phyloP scores from a whole-genome alignment of 2,888 invertebrate species.

The Malacosoma neustria region DNA sequence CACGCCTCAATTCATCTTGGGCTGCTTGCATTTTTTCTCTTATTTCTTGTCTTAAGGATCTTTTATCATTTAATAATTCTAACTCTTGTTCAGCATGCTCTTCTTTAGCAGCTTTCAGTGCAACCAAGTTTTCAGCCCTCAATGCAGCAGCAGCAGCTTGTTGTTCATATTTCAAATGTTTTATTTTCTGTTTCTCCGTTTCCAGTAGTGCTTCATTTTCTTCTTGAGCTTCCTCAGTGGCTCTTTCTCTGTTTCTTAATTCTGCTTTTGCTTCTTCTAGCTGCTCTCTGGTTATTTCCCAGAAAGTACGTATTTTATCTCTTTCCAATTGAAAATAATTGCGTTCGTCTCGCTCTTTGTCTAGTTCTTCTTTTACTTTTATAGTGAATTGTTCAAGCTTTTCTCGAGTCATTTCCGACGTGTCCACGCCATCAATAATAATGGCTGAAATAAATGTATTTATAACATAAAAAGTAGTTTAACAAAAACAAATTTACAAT shows the following conservation, averaged over 20 bases:
- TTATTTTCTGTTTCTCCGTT: conserved; percentile 93
- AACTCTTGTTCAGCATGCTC: conserved; percentile 85
- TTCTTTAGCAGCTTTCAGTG: conserved; percentile 88
- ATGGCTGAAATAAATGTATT: conserved; percentile 53
- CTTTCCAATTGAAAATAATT: conserved; percentile 97
- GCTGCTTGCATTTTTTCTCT: conserved; percentile 81
- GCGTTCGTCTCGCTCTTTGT: conserved; percentile 94
- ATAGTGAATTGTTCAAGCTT: conserved; percentile 92
- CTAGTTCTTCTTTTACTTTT: conserved; percentile 91
- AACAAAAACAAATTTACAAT: not conserved
- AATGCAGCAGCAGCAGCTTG: conserved; percentile 88
- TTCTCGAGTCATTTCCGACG: conserved; percentile 93
- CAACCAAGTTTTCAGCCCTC: conserved; percentile 88
- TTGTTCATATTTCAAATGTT: conserved; percentile 94
- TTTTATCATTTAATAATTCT: conserved; percentile 84
- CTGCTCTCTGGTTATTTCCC: conserved; percentile 95
- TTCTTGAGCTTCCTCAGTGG: conserved; percentile 91
- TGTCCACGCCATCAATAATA: conserved; percentile 92
- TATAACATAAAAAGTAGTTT: conserved; percentile 1
- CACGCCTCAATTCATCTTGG: conserved; percentile 81
- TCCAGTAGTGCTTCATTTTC: conserved; percentile 91
- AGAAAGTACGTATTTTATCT: conserved; percentile 94
- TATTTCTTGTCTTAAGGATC: conserved; percentile 77
- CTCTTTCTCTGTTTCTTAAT: conserved; percentile 80
- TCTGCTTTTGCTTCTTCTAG: conserved; percentile 88